phyloP scores from a whole-genome alignment of 2,113 vertebrate genomes.

The Felis catus region DNA sequence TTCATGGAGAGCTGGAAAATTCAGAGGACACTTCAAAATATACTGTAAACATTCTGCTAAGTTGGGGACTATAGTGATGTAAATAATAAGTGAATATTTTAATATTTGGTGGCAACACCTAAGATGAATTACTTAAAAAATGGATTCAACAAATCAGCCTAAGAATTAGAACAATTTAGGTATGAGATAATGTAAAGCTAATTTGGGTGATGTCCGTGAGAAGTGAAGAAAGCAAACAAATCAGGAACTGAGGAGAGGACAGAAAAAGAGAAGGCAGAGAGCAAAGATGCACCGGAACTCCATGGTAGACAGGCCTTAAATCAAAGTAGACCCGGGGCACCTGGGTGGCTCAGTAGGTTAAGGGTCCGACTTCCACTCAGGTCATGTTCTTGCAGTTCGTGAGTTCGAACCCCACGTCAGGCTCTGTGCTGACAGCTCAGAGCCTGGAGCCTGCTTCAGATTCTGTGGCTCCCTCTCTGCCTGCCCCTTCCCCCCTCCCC shows the following conservation, averaged over 20 bases:
- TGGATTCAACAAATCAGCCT: background rate
- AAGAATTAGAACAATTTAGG: background rate
- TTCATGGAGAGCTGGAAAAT: background rate
- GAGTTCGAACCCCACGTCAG: too few species aligned
- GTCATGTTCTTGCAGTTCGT: too few species aligned
- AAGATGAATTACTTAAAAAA: background rate
- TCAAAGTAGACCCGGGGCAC: background rate
- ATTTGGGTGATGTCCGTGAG: background rate
- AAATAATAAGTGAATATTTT: constrained; percentile 24
- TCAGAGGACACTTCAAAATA: constrained; percentile 14
- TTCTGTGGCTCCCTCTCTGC: too few species aligned
- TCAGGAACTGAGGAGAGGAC: background rate
- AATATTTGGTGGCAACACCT: background rate
- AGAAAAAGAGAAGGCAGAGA: background rate
- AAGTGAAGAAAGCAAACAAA: background rate
- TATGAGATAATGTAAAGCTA: background rate
- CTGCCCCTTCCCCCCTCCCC: too few species aligned
- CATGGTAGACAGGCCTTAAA: background rate
- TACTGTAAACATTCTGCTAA: background rate
- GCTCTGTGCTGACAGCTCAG: too few species aligned
- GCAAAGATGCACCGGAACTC: background rate
- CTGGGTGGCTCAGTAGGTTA: too few species aligned
- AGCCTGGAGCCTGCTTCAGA: too few species aligned
- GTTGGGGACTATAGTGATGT: background rate
- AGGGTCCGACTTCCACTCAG: too few species aligned